Evolutionary conservation across 2,797 vertebrate genomes (phyloP).

Genomic region (Schizopygopsis pylzovi): DNA sequence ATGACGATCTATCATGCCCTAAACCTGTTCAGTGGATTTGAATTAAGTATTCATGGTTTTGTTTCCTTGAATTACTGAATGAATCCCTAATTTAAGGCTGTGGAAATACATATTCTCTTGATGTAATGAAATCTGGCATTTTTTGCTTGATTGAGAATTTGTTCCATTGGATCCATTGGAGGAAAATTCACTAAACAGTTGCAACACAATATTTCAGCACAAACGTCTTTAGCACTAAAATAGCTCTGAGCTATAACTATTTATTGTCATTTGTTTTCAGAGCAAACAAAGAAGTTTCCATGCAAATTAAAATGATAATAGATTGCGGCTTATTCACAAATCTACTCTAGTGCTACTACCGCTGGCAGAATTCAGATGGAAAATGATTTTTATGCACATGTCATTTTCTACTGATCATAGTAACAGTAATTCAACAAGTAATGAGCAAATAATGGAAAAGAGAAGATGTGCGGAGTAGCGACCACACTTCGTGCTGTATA

Average conservation of each 20-base stretch:
- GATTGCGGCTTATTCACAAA: neutral
- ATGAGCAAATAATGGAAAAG: neutral
- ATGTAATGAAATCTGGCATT: conserved; percentile 61
- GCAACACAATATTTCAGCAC: neutral
- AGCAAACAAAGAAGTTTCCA: neutral
- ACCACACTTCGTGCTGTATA: neutral
- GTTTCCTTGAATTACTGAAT: conserved; percentile 46
- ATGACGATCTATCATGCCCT: conserved; percentile 81
- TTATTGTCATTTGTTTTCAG: neutral
- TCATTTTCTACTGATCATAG: neutral
- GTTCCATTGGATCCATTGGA: neutral
- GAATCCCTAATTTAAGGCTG: conserved; percentile 56
- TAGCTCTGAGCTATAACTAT: neutral
- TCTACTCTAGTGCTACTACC: neutral
- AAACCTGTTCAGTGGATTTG: conserved; percentile 64
- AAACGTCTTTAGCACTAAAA: neutral
- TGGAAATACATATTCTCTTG: conserved; percentile 42
- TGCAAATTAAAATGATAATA: neutral
- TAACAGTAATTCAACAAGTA: neutral
- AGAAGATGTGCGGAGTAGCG: neutral
- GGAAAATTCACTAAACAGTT: conserved; percentile 25
- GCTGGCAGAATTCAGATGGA: neutral
- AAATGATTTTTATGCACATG: neutral
- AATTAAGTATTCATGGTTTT: conserved; percentile 61
- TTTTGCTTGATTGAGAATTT: conserved; percentile 61